phyloP scores from a whole-genome alignment of 2,888 invertebrate genomes.

The Lysandra bellargus region DNA sequence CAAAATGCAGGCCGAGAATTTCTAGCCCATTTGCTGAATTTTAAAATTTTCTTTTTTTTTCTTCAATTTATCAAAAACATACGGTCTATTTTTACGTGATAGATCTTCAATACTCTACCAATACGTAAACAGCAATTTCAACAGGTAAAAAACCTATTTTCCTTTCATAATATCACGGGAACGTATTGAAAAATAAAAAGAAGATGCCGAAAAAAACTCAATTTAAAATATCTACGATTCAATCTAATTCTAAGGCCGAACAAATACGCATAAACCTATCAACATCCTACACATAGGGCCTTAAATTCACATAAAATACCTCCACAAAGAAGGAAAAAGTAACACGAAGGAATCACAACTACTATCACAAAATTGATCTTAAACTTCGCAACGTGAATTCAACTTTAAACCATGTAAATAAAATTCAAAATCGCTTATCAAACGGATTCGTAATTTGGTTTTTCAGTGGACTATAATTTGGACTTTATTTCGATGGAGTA shows the following conservation, averaged over 20 bases:
- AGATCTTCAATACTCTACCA: no score
- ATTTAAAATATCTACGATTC: constrained; percentile 42
- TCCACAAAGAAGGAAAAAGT: constrained; percentile 78
- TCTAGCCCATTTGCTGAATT: no score
- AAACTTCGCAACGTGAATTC: constrained; percentile 47
- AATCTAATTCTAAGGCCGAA: constrained; percentile 43
- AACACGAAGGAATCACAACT: constrained; percentile 78
- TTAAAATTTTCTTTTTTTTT: no score
- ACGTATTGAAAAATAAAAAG: not conserved
- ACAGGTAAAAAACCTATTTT: not conserved
- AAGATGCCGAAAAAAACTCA: not conserved
- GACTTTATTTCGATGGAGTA: constrained; percentile 38
- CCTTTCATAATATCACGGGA: not conserved
- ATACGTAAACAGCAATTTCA: not conserved
- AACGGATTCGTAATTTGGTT: constrained; percentile 61
- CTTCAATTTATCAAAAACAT: no score
- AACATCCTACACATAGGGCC: constrained; percentile 68
- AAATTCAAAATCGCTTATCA: constrained; percentile 49
- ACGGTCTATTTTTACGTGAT: no score
- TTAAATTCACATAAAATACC: constrained; percentile 77
- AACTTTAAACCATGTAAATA: constrained; percentile 42
- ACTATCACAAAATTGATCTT: constrained; percentile 78
- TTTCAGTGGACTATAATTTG: constrained; percentile 47
- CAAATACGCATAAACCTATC: constrained; percentile 43
- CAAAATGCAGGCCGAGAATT: no score